Base-by-base conservation (phyloP, 2,888 invertebrate species). In the Lithosia quadra region DNA sequence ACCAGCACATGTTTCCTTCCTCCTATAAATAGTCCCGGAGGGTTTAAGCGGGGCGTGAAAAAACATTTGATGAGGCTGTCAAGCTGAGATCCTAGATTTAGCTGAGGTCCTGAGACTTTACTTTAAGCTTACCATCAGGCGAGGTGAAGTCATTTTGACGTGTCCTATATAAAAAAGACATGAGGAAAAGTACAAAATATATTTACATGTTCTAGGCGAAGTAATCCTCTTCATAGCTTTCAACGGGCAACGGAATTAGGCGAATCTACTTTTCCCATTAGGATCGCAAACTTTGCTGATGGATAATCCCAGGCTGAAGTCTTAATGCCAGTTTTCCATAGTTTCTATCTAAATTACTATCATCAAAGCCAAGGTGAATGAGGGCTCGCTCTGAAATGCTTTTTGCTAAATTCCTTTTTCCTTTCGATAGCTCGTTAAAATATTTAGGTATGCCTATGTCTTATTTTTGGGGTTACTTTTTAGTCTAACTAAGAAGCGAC, bases 291-390 rank as follows among this genome's bases (percentile, higher is more conserved):
- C 49, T 49, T 49, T 49, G 49, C n/a, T 49, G 49, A 49, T 49
- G 49, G 49, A 49, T 49, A 49, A n/a, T 49, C 49, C n/a, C 18
- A 49, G n/a, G 49, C 49, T 49, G 49, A n/a, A 58, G 58, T 58
- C 56, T 24, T 24, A 56, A 49, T 49, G n/a, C 49, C n/a, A 49
- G 49, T 49, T 49, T 49, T 56, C 55, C 13, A 56, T 22, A 56
- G 21, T 24, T 24, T 56, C 22, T 24, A 49, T 24, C 55, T 22
- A 56, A 56, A 56, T 56, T 56, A 56, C 55, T 56, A 49, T 49
- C n/a, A 56, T 24, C 22, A 56, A 56, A 56, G n/a, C 55, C 24
- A 24, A 56, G 55, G 22, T 56, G 4, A 56, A 24, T 7, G 4
- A 11, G 55, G n/a, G 49, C 49, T n/a, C 49, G 49, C n/a, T 49